Base-by-base conservation (phyloP, 1,140 invertebrate species). In the Drepana arcuata region DNA sequence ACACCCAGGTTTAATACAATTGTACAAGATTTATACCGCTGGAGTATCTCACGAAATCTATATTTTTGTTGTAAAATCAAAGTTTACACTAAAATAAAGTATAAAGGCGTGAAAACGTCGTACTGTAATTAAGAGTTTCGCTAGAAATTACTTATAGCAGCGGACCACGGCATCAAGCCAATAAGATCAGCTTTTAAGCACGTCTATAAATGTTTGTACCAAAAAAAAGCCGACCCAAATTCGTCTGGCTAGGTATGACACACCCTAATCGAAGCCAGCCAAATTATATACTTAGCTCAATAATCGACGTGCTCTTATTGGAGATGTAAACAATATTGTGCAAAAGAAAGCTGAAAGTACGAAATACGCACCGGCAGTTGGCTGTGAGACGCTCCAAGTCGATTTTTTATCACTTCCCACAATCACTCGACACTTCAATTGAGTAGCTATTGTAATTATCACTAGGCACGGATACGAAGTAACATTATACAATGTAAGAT, bases 391-490 rank as follows among this genome's bases (percentile, higher is more conserved):
- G 48, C 45, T 46, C 42, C 51, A 58, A 41, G 47, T 49, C 44
- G 55, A 63, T 52, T 58, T 72, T 62, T 50, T 50, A 47, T 54
- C 66, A 75, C 71, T 68, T 61, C 60, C 69, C 67, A 42, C 46
- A 59, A 34, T 37, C 47, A 49, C 43, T 50, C 38, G n/a, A 10
- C 24, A 26, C 58, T 45, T 39, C 34, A 40, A 48, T 39, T 43
- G 46, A 49, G 53, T 47, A 63, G 56, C 60, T 43, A 62, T 54
- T 38, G 45, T 50, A 65, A 58, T 54, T 66, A 48, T 66, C 75
- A 80, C 73, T 75, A 80, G 78, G 73, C 71, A 80, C 75, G 58
- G 49, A 48, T 50, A 60, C 48, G 50, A 43, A 36, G 45, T 44
- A 56, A 65, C 70, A 75, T 75, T 61, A 68, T 74, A 70, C 43